A percentile compares a stretch with the other conserved stretches of the same genome.
These are phyloP conservation scores for Cebidichthys violaceus DNA, from an alignment of 2,113 vertebrate genomes.

Conservation along the genomic window DNA sequence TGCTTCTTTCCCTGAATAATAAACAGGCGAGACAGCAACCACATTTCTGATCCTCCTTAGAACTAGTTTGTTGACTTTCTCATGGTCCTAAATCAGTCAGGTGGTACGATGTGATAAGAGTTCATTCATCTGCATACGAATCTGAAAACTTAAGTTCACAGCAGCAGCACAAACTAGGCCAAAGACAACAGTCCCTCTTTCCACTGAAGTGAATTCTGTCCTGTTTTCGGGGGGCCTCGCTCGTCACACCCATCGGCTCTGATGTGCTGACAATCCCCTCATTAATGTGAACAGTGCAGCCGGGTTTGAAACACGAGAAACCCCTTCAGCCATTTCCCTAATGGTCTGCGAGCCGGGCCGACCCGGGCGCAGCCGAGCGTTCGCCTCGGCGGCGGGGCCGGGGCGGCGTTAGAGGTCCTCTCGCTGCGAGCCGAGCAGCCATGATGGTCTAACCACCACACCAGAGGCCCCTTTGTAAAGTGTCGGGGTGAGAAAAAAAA, in stretches of 20 bases:
- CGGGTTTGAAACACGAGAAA: conserved; percentile 55
- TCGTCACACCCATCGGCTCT: conserved; percentile 74
- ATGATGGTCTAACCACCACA: conserved; percentile 77
- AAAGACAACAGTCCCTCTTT: conserved; percentile 15
- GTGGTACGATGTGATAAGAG: neutral
- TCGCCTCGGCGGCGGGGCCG: conserved; percentile 38
- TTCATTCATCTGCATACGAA: neutral
- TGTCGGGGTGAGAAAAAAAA: neutral
- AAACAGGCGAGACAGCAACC: no score
- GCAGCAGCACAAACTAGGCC: conserved; percentile 51
- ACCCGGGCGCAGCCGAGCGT: conserved; percentile 37
- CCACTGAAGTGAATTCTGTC: conserved; percentile 33
- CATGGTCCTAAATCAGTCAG: neutral
- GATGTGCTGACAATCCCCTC: conserved; percentile 76
- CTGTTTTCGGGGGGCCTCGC: conserved; percentile 55
- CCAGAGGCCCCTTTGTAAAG: conserved; percentile 70
- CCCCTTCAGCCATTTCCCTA: conserved; percentile 70
- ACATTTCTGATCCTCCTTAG: neutral
- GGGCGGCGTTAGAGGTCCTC: conserved; percentile 57
- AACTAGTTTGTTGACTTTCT: neutral
- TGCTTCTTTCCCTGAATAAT: no score
- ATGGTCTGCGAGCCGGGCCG: conserved; percentile 58
- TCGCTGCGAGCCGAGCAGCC: conserved; percentile 66
- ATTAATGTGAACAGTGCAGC: conserved; percentile 78
- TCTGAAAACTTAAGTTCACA: conserved; percentile 1